Evolutionary conservation across 2,888 invertebrate species (phyloP).

Genomic region (Dexiosoma caninum): DNA sequence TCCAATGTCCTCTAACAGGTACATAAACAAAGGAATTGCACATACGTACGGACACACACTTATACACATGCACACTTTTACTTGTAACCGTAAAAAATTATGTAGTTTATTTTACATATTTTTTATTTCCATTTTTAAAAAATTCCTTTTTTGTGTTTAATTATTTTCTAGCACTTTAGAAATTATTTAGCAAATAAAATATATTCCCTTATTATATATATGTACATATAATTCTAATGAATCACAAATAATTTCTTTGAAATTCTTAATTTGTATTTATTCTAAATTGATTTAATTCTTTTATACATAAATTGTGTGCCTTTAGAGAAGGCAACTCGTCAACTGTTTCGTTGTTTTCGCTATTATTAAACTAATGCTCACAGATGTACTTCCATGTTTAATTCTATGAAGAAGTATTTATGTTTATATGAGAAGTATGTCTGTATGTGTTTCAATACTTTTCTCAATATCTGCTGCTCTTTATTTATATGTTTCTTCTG

Average conservation of each 20-base stretch:
- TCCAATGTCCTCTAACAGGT: slow-evolving; percentile 33
- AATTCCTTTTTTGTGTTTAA: not conserved
- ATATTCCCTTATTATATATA: not conserved
- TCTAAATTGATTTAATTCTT: not conserved
- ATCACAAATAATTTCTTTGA: slow-evolving; percentile 24
- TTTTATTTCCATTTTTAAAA: not conserved
- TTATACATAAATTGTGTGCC: slow-evolving; percentile 67
- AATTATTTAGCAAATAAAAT: not conserved
- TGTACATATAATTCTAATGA: not conserved
- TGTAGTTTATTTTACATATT: not conserved
- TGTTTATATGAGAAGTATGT: not conserved
- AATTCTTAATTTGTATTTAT: not conserved
- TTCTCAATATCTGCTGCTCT: slow-evolving; percentile 5
- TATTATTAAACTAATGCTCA: slow-evolving; percentile 51
- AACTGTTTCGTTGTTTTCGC: slow-evolving; percentile 68
- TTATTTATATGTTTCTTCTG: slow-evolving; percentile 5
- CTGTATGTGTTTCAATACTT: not conserved
- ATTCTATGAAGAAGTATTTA: not conserved
- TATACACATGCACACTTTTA: not conserved
- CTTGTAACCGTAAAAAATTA: not conserved
- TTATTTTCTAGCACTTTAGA: not conserved
- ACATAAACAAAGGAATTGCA: not conserved
- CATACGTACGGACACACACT: not conserved
- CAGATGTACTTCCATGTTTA: slow-evolving; percentile 40
- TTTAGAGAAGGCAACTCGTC: slow-evolving; percentile 73